Evolutionary conservation across 30 jellyfish, hydroid and myxozoan species (phyloP), one percentile per base, ranked within the genome.

Genomic region (Pseudorhiza aurosa): DNA sequence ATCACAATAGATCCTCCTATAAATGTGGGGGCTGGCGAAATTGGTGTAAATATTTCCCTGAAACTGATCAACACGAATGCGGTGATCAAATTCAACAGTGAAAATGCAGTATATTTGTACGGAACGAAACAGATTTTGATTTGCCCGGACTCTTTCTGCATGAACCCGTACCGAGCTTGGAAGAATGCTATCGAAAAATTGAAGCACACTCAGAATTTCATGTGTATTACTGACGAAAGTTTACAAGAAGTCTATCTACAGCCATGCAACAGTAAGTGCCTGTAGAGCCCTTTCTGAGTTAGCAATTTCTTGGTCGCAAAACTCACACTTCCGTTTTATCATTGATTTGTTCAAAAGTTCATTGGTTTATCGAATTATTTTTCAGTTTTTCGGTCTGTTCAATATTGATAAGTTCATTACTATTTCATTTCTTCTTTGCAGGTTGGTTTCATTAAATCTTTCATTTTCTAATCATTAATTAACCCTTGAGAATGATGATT

Each of bases 211-310:
- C 37, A 15, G 29, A 78, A 63, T 17, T 49, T 37, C 28, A 56
- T 29, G 29, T 78, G 90, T 58, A 47, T 78, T 27, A 27, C 46
- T 30, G 90, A 78, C 19, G 62, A 42, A 19, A 2, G 19, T 31
- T 28, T 78, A 44, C 90, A 59, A 46, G 90, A 78, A 35, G 31
- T 17, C 33, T 78, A 78, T 75, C 65, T 78, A n/a, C 42, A 78
- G 82, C 90, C 82, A 10, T 78, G 90, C 75, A 32, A 60, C 39
- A 40, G 90, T 78, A 62, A 46, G 90, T 78, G 28, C 11, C 7
- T 15, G n/a, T n/a, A n/a, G n/a, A n/a, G n/a, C n/a, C n/a, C n/a
- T n/a, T n/a, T n/a, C n/a, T n/a, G n/a, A n/a, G n/a, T n/a, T n/a
- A n/a, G n/a, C n/a, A n/a, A n/a, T n/a, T n/a, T n/a, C n/a, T n/a